A percentile compares a stretch with the other conserved stretches of the same genome.
These are phyloP conservation scores for Antheraea mylitta DNA, from an alignment of 1,140 invertebrate species.

Conservation along the genomic window DNA sequence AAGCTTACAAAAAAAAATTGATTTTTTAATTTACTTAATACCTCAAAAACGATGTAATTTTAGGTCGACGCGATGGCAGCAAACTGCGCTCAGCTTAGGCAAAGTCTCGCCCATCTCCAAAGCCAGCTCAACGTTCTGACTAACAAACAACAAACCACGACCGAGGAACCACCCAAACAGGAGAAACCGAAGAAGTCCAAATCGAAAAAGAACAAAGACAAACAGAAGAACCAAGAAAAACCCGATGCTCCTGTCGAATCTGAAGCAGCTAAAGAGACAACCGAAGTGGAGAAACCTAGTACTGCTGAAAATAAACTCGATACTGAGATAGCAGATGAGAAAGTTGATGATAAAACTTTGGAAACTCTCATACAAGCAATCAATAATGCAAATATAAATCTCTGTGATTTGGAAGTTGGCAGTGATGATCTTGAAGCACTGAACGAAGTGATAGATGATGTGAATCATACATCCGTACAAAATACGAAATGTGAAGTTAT, in stretches of 20 bases:
- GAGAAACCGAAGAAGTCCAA: conserved; percentile 64
- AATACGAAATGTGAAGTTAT: too few relatives aligned
- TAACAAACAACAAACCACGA: conserved; percentile 32
- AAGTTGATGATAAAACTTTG: conserved; percentile 51
- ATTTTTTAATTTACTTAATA: too few relatives aligned
- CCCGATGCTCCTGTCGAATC: conserved; percentile 24
- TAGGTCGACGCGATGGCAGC: conserved; percentile 81
- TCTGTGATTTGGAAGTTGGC: conserved; percentile 48
- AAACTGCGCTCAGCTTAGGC: conserved; percentile 80
- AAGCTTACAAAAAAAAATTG: too few relatives aligned
- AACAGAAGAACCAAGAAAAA: conserved; percentile 42
- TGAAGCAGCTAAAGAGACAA: conserved; percentile 33
- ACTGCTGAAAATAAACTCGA: conserved; percentile 23
- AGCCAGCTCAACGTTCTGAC: conserved; percentile 77
- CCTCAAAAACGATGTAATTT: neutral
- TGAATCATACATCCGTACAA: neutral
- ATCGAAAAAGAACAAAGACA: conserved; percentile 60
- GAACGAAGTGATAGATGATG: neutral
- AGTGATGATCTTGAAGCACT: conserved; percentile 34
- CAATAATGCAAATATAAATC: conserved; percentile 49
- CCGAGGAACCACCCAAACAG: conserved; percentile 54
- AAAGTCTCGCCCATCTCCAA: conserved; percentile 80
- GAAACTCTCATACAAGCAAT: conserved; percentile 56
- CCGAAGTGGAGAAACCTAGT: conserved; percentile 30
- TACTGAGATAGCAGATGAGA: conserved; percentile 29